phyloP scores from a whole-genome alignment of 2,797 vertebrate species.

The Ptychobarbus kaznakovi region DNA sequence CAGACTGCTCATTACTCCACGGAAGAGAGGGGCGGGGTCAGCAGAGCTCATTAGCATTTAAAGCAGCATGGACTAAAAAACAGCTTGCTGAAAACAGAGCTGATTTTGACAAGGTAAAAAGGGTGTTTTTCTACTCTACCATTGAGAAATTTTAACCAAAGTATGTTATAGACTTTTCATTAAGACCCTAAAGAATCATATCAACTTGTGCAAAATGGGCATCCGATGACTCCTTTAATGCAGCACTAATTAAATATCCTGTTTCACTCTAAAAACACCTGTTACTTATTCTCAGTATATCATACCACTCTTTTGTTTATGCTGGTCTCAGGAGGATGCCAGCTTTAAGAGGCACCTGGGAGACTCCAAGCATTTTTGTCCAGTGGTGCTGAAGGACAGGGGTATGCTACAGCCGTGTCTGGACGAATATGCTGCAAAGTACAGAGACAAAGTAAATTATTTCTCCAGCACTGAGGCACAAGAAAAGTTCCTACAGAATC shows the following conservation, averaged over 20 bases:
- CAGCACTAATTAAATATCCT: background rate
- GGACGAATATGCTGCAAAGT: slow-evolving; percentile 82
- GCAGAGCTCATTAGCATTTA: no score
- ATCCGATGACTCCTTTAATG: no score
- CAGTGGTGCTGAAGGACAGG: slow-evolving; percentile 86
- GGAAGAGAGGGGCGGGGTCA: no score
- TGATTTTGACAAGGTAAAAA: no score
- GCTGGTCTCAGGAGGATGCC: slow-evolving; percentile 76
- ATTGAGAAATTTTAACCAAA: no score
- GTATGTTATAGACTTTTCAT: no score
- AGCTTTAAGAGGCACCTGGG: slow-evolving; percentile 80
- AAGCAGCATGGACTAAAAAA: no score
- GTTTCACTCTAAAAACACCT: background rate
- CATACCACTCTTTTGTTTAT: slow-evolving; percentile 12
- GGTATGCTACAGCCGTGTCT: slow-evolving; percentile 82
- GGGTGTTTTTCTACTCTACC: no score
- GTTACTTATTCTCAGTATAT: background rate
- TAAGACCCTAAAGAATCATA: no score
- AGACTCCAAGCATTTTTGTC: slow-evolving; percentile 91
- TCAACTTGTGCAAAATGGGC: no score
- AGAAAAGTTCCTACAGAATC: slow-evolving; percentile 84
- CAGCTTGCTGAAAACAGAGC: no score
- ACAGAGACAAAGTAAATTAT: slow-evolving; percentile 88
- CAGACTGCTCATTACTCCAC: no score
- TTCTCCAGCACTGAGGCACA: slow-evolving; percentile 83